phyloP scores from a whole-genome alignment of 2,888 invertebrate genomes.

The Oscheius onirici region DNA sequence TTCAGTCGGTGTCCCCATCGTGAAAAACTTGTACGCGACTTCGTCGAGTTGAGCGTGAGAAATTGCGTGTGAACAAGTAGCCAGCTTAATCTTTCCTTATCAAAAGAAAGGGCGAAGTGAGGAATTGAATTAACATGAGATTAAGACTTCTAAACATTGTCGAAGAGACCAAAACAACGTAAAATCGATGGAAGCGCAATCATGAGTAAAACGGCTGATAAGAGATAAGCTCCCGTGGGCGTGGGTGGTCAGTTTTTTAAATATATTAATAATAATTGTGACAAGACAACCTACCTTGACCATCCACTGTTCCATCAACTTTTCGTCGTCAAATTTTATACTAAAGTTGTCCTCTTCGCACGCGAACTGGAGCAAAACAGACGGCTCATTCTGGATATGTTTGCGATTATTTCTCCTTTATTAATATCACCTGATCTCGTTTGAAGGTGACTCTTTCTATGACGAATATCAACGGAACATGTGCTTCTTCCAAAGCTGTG shows the following conservation, averaged over 20 bases:
- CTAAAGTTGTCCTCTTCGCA: slow-evolving; percentile 45
- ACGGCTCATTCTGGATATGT: neutral
- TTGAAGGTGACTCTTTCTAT: slow-evolving; percentile 59
- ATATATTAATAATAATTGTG: too few species aligned
- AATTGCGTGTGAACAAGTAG: slow-evolving; percentile 63
- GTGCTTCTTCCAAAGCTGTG: slow-evolving; percentile 42
- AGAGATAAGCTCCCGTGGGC: too few species aligned
- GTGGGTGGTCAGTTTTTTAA: too few species aligned
- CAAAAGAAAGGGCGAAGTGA: neutral
- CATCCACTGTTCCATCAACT: slow-evolving; percentile 63
- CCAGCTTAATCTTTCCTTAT: slow-evolving; percentile 46
- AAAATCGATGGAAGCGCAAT: too few species aligned
- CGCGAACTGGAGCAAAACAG: slow-evolving; percentile 33
- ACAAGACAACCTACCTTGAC: slow-evolving; percentile 59
- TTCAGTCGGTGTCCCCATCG: slow-evolving; percentile 35
- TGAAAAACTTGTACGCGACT: slow-evolving; percentile 59
- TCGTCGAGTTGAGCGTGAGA: slow-evolving; percentile 68
- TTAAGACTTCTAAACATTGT: too few species aligned
- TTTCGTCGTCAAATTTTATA: slow-evolving; percentile 47
- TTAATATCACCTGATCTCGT: slow-evolving; percentile 26
- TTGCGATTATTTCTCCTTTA: too few species aligned
- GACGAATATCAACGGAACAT: slow-evolving; percentile 64
- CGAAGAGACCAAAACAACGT: too few species aligned
- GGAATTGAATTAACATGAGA: too few species aligned
- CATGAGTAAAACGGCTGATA: too few species aligned